These are phyloP conservation scores for Crotalus helleri DNA, from an alignment of 2,113 vertebrate species.

Conservation along the genomic window DNA sequence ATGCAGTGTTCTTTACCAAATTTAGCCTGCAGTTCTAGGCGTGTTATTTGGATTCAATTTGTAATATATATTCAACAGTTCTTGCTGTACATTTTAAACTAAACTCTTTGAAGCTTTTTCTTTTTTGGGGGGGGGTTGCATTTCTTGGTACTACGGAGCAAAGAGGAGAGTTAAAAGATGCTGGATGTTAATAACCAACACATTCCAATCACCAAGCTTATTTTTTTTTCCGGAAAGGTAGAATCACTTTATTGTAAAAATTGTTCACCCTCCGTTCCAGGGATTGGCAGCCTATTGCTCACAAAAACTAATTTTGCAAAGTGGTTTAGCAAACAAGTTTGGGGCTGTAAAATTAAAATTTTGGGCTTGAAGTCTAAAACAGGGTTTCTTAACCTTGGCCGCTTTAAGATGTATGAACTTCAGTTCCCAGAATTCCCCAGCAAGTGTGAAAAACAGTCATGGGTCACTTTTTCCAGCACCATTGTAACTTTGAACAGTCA, in stretches of 20 bases:
- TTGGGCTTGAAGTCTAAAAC: neutral
- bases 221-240: neutral
- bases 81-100: neutral
- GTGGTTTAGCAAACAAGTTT: neutral
- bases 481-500: neutral
- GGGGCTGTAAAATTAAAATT: neutral
- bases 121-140: neutral
- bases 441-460: neutral
- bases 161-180: neutral
- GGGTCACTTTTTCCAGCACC: neutral
- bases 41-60: neutral
- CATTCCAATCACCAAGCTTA: neutral
- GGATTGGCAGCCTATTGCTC: neutral
- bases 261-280: neutral
- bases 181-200: neutral
- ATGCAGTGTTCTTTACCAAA: neutral
- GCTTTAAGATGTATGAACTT: neutral
- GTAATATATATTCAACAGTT: neutral
- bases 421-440: too few species aligned
- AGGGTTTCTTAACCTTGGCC: neutral
- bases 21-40: neutral
- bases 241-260: neutral
- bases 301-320: neutral
- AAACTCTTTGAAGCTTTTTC: neutral
- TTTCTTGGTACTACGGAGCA: neutral